These are phyloP conservation scores for Chlamydotis undulata DNA, from an alignment of 2,113 vertebrate species.

Conservation along the genomic window DNA sequence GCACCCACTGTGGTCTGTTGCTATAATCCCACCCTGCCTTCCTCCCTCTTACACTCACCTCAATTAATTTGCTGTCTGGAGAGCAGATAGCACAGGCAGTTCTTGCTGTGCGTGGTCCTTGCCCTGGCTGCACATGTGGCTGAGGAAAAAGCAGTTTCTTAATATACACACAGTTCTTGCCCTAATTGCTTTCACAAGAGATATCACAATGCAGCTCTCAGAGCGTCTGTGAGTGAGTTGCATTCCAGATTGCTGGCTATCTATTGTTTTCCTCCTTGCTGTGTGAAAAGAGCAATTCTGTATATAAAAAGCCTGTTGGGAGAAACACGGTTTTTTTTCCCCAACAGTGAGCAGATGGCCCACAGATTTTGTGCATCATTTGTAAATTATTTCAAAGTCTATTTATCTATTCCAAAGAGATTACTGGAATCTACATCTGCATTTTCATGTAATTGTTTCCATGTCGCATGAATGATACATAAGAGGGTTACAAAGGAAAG, in stretches of 20 bases:
- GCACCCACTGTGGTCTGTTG: not conserved
- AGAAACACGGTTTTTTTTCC: constrained; percentile 67
- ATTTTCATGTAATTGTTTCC: constrained; percentile 89
- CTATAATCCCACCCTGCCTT: not conserved
- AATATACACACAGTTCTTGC: not conserved
- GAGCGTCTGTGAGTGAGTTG: not conserved
- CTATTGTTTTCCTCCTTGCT: constrained; percentile 46
- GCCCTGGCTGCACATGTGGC: not conserved
- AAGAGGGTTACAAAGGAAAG: constrained; percentile 63
- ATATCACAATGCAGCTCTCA: not conserved
- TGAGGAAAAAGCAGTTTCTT: not conserved
- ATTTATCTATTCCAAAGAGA: constrained; percentile 89
- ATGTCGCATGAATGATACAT: constrained; percentile 77
- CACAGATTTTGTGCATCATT: constrained; percentile 88
- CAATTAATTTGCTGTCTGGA: not conserved
- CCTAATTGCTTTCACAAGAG: not conserved
- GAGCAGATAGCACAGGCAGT: not conserved
- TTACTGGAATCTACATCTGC: constrained; percentile 87
- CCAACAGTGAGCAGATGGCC: constrained; percentile 82
- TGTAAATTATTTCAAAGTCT: constrained; percentile 90
- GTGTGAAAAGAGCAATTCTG: constrained; percentile 62
- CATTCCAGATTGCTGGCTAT: constrained; percentile 20
- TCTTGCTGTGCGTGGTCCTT: not conserved
- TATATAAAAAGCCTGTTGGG: constrained; percentile 68
- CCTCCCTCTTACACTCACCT: not conserved